Evolutionary conservation across 2,888 invertebrate genomes (phyloP).

Genomic region (Thumatha senex): DNA sequence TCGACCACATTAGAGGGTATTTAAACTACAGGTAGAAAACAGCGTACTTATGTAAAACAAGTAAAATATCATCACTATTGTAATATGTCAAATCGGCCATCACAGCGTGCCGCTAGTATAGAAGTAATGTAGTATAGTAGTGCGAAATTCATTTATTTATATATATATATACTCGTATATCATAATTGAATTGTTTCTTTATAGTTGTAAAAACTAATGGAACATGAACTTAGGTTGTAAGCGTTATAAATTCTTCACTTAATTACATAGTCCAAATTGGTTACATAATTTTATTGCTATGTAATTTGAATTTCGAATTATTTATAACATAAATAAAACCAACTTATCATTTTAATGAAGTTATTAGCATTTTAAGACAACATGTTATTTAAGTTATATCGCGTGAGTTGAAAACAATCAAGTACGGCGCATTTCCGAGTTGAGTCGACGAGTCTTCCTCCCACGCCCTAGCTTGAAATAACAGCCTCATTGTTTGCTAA

Average conservation of each 20-base stretch:
- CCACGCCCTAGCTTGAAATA: constrained; percentile 39
- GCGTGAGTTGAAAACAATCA: constrained; percentile 28
- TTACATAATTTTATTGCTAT: constrained; percentile 14
- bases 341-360: constrained; percentile 24
- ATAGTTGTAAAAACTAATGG: background rate
- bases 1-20: too few relatives aligned
- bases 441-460: constrained; percentile 22
- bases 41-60: too few relatives aligned
- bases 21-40: too few relatives aligned
- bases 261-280: constrained; percentile 17
- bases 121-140: too few relatives aligned
- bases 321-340: constrained; percentile 23
- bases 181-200: background rate
- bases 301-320: constrained; percentile 24
- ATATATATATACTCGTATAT: too few relatives aligned
- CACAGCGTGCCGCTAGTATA: too few relatives aligned
- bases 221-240: background rate
- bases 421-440: constrained; percentile 30
- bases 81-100: too few relatives aligned
- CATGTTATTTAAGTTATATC: constrained; percentile 18
- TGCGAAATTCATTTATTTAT: too few relatives aligned
- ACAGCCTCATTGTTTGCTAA: constrained; percentile 38
- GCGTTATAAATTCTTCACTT: constrained; percentile 21
- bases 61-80: too few relatives aligned
- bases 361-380: constrained; percentile 23